Evolutionary conservation across 2,113 vertebrate species (phyloP), one percentile per base, ranked within the genome.

Genomic region (Ibidorhyncha struthersii): DNA sequence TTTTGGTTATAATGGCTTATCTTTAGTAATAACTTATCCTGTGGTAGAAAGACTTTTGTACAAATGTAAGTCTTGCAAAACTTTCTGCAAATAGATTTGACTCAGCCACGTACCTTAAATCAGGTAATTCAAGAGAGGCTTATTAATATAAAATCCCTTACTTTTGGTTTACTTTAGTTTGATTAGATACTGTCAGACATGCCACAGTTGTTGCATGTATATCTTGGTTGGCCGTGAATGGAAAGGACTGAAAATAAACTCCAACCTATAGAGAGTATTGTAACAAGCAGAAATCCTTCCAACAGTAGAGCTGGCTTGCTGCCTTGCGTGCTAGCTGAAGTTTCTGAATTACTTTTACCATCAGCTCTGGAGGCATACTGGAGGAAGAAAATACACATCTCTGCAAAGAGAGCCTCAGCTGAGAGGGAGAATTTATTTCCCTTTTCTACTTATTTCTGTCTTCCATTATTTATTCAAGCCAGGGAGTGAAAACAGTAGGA

Each of bases 381-480:
- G 34, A 90, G n/a, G 65, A 90, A 93, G 74, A 86, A 90, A 96
- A 88, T 10, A 79, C 14, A 63, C 25, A 82, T 81, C 38, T 71
- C 85, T 93, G 83, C 87, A 91, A 82, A 79, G 56, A 77, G 13
- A 83, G 30, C 43, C 38, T 89, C 90, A 95, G 89, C 65, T n/a
- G 69, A 89, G 94, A 72, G 66, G 58, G 95, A 85, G 83, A 84
- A 93, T 93, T 96, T 95, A 91, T 92, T 87, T 91, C 53, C 84
- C 70, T 76, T 79, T 84, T 74, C 89, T 94, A 45, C 65, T 83
- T 74, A 89, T 55, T 92, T 82, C 40, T 59, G 40, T 85, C 82
- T 91, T 93, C 59, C 62, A 90, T 94, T 93, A 93, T 94, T 95
- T 95, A 93, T 92, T 92, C 59, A 89, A 94, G 45, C 25, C 27